Conservation (phyloP, 2,113 vertebrate genomes). For the Capreolus pygargus region DNA sequence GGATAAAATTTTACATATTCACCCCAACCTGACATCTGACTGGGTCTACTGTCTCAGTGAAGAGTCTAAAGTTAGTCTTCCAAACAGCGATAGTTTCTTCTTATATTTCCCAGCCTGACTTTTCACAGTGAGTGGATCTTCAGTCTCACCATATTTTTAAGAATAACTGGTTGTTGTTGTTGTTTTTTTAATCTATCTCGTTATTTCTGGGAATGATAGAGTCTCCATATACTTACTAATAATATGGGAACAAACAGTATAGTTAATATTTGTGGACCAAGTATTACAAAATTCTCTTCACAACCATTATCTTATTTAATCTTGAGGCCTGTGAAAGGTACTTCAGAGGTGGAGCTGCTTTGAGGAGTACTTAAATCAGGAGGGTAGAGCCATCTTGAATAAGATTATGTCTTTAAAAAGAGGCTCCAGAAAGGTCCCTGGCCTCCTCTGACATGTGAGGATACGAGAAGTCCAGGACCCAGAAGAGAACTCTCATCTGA, state of each 20-base stretch:
- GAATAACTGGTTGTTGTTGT: not conserved
- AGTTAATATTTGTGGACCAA: not conserved
- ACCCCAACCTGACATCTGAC: not conserved
- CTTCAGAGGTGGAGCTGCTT: not conserved
- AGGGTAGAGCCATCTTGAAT: not conserved
- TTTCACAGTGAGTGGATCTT: not conserved
- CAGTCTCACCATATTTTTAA: not conserved
- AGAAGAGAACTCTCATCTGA: not conserved
- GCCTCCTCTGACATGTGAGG: not conserved
- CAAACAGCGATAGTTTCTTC: not conserved
- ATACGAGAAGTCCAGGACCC: not conserved
- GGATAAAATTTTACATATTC: not conserved
- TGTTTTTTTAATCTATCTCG: not conserved
- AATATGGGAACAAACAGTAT: not conserved
- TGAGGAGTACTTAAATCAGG: not conserved
- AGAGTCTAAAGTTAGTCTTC: not conserved
- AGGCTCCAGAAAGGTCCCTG: not conserved
- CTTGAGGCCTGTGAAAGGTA: not conserved
- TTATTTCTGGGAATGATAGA: not conserved
- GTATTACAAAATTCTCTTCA: not conserved
- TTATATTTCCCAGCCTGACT: not conserved
- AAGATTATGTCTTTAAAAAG: not conserved
- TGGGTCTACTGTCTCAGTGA: not conserved
- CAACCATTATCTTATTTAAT: not conserved
- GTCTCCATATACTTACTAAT: not conserved